Evolutionary conservation across 2,888 invertebrate genomes (phyloP).

Genomic region (Cephus spinipes): DNA sequence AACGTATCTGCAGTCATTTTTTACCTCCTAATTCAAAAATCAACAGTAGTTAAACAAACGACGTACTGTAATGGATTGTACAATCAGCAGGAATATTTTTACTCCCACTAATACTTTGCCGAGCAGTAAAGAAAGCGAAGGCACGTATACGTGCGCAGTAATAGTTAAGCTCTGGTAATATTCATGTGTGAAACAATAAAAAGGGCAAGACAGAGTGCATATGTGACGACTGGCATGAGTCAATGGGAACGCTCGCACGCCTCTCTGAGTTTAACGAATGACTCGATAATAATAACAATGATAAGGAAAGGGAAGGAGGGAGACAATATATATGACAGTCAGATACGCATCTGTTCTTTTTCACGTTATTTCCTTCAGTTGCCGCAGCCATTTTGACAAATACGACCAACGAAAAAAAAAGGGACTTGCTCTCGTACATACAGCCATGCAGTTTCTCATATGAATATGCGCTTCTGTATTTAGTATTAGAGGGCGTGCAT

Average conservation of each 20-base stretch:
- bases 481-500: neutral
- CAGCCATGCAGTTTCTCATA: neutral
- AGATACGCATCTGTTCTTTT: neutral
- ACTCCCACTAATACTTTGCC: neutral
- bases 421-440: neutral
- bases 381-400: neutral
- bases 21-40: neutral
- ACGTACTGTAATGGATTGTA: neutral
- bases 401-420: neutral
- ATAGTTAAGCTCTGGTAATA: neutral
- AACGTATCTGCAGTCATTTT: neutral
- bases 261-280: constrained; percentile 29
- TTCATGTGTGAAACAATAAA: neutral
- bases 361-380: neutral
- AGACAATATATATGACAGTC: neutral
- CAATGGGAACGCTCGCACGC: constrained; percentile 47
- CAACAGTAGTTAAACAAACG: neutral
- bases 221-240: constrained; percentile 30
- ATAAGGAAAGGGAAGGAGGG: neutral
- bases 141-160: neutral
- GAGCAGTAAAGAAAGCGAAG: neutral
- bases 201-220: neutral
- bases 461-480: neutral
- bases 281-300: constrained; percentile 12
- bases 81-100: neutral